Evolutionary conservation across 2,113 vertebrate species (phyloP).

Genomic region (Prunella fulvescens): DNA sequence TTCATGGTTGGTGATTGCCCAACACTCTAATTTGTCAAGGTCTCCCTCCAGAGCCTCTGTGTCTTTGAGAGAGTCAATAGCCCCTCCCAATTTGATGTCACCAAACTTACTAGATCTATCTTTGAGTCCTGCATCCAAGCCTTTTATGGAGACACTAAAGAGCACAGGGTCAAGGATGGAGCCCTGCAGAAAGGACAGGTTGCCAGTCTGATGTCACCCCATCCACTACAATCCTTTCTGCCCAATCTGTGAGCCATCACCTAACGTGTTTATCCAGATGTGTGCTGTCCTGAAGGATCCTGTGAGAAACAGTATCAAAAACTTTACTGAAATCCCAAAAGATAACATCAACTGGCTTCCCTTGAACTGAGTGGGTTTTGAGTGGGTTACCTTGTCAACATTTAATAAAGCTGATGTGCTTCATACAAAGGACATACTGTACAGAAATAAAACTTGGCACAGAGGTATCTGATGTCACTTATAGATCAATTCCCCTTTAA

Average conservation of each 20-base stretch:
- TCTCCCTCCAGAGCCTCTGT: not conserved
- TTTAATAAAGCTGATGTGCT: not conserved
- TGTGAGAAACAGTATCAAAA: not conserved
- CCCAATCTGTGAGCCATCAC: rapidly evolving
- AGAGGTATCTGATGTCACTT: not conserved
- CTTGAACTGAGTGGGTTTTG: not conserved
- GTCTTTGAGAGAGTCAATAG: not conserved
- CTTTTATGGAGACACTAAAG: not conserved
- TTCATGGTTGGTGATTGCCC: not conserved
- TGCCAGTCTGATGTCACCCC: not conserved
- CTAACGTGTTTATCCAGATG: not conserved
- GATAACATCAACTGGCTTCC: not conserved
- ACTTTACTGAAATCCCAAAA: not conserved
- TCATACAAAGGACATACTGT: not conserved
- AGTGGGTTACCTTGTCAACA: rapidly evolving
- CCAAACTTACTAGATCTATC: not conserved
- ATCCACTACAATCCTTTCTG: not conserved
- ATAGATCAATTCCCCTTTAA: not conserved
- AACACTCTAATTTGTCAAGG: not conserved
- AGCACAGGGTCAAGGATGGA: not conserved
- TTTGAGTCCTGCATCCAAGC: not conserved
- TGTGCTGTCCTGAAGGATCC: not conserved
- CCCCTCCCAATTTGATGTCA: not conserved
- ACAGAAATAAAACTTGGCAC: not conserved
- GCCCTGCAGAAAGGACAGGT: not conserved